Evolutionary conservation across 2,113 vertebrate genomes (phyloP), one percentile per base, ranked within the genome.

Genomic region (Arenaria interpres): DNA sequence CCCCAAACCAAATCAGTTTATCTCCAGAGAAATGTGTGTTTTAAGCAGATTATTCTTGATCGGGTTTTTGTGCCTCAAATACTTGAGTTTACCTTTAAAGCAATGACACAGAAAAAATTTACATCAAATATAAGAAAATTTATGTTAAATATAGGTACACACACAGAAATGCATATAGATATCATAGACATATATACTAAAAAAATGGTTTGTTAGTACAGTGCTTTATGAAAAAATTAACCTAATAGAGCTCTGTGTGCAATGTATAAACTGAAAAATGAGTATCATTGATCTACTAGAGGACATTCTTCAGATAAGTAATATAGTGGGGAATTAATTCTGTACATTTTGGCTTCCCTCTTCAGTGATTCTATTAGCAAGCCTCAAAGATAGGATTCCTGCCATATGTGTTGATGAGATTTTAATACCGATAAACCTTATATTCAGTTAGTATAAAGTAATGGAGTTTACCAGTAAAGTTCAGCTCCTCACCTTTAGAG

Each of bases 151-250:
- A 57, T 3, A 72, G 25, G 4, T 64, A 12, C 0, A 3, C 25
- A 78, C 6, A 82, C 80, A 57, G 4, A 80, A 51, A 69, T 57
- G 4, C 8, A 14, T 14, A 32, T 3, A 41, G 5, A 25, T 57
- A 32, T 30, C 12, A 33, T 4, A 21, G 35, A 73, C 4, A 25
- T 0, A 14, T 25, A 8, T 6, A 5, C n/a, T 30, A 5, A 59
- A 59, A 62, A 64, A 81, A 39, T 5, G 1, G 5, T 43, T 88
- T 68, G 9, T 17, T 64, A 35, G 8, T 30, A 33, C 3, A 56
- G 6, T 43, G 8, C 8, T 62, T 89, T 30, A 25, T 75, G 64
- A 74, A 86, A 86, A 80, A 48, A 53, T 18, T 60, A 53, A 53
- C 4, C 6, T 62, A 66, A 37, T n/a, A 51, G 18, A 39, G 12